phyloP scores from a whole-genome alignment of 2,113 vertebrate species.

The Entelurus aequoreus region DNA sequence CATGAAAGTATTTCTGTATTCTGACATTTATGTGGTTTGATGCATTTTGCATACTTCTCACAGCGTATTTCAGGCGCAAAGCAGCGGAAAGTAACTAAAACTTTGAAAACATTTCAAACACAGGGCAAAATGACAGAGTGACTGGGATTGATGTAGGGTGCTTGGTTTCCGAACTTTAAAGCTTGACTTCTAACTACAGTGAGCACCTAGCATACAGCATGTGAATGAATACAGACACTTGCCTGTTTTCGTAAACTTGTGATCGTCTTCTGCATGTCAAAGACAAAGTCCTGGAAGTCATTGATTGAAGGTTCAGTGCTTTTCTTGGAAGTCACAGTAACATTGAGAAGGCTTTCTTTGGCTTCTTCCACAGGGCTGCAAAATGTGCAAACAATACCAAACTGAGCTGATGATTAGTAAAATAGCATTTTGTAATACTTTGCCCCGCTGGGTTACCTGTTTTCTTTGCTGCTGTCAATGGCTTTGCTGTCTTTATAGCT shows the following conservation, averaged over 20 bases:
- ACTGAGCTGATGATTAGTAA: background rate
- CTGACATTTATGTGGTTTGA: background rate
- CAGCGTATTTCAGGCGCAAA: background rate
- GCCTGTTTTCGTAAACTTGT: slow-evolving; percentile 91
- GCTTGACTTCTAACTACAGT: no score
- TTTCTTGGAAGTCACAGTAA: slow-evolving; percentile 58
- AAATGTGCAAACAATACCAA: slow-evolving; percentile 3
- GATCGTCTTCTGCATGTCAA: slow-evolving; percentile 94
- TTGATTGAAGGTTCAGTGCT: slow-evolving; percentile 63
- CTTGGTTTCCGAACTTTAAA: no score
- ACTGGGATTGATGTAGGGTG: no score
- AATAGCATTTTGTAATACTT: background rate
- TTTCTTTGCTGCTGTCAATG: slow-evolving; percentile 24
- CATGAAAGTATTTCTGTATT: background rate
- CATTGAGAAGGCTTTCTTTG: slow-evolving; percentile 58
- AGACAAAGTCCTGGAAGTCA: slow-evolving; percentile 90
- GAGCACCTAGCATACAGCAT: background rate
- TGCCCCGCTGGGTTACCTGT: background rate
- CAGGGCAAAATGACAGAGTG: no score
- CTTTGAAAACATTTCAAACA: background rate
- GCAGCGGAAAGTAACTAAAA: background rate
- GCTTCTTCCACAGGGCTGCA: slow-evolving; percentile 62
- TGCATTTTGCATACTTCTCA: background rate
- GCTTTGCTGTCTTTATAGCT: slow-evolving; percentile 78
- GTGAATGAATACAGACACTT: background rate